Evolutionary conservation across 2,797 vertebrate species (phyloP).

Genomic region (Aplochiton taeniatus): DNA sequence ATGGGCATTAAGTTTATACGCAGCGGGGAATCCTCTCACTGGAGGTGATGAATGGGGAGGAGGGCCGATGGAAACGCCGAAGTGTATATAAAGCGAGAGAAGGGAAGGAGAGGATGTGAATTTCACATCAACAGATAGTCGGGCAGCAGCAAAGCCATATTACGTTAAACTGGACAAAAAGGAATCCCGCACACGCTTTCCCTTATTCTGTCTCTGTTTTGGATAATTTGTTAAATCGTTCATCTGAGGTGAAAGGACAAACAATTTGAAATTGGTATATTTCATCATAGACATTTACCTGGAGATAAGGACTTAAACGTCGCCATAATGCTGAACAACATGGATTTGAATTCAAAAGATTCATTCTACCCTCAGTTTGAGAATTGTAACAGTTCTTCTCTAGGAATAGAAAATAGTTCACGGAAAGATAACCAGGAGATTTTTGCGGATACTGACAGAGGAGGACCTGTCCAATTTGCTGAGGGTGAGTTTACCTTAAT

Average conservation of each 20-base stretch:
- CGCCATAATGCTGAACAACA: constrained; percentile 86
- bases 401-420: constrained; percentile 76
- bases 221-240: constrained; percentile 67
- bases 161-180: constrained; percentile 56
- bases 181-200: constrained; percentile 65
- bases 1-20: constrained; percentile 97
- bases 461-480: constrained; percentile 79
- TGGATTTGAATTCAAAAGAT: constrained; percentile 92
- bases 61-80: constrained; percentile 83
- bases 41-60: constrained; percentile 95
- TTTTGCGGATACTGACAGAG: constrained; percentile 75
- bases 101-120: constrained; percentile 79
- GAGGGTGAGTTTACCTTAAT: constrained; percentile 79
- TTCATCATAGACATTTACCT: constrained; percentile 37
- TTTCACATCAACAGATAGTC: constrained; percentile 80
- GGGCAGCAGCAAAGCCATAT: constrained; percentile 64
- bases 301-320: constrained; percentile 67
- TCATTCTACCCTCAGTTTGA: constrained; percentile 85
- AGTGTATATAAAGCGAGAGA: constrained; percentile 87
- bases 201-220: constrained; percentile 56
- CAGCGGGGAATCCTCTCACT: constrained; percentile 98
- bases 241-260: constrained; percentile 54
- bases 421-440: constrained; percentile 80
- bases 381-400: constrained; percentile 80
- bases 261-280: constrained; percentile 24